These are phyloP conservation scores for Clusia tigrina DNA, from an alignment of 2,888 invertebrate species.

Conservation along the genomic window DNA sequence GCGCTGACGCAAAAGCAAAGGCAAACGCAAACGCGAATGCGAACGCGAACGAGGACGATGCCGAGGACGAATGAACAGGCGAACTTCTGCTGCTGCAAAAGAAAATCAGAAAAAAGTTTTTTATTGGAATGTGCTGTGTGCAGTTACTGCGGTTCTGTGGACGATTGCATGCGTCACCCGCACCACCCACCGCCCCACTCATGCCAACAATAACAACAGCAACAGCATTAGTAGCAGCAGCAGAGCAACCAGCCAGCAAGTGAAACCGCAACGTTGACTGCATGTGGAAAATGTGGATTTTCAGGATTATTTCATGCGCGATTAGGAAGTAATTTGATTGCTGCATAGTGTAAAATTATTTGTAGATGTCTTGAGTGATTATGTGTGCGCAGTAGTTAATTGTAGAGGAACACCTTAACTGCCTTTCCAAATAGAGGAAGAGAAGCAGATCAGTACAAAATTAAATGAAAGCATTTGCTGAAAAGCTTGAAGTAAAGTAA, in stretches of 20 bases:
- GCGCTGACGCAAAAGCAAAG: neutral
- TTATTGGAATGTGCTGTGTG: constrained; percentile 16
- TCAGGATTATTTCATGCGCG: constrained; percentile 56
- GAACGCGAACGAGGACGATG: neutral
- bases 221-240: constrained; percentile 32
- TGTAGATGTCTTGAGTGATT: constrained; percentile 27
- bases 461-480: too few relatives aligned
- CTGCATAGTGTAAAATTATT: constrained; percentile 39
- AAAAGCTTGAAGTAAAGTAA: too few relatives aligned
- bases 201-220: constrained; percentile 5
- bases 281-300: constrained; percentile 33
- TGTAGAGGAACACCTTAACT: constrained; percentile 26
- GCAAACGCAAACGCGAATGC: too few relatives aligned
- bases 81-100: constrained; percentile 1
- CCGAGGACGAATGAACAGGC: neutral
- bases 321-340: constrained; percentile 60
- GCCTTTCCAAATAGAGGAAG: constrained; percentile 18
- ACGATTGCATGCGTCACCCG: too few relatives aligned
- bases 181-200: constrained; percentile 25
- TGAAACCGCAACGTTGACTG: neutral
- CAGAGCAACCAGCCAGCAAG: constrained; percentile 12
- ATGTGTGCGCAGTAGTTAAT: constrained; percentile 20
- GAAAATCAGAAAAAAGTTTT: too few relatives aligned
- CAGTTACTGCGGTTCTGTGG: constrained; percentile 6
- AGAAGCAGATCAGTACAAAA: neutral